Conservation (phyloP, 2,113 vertebrate species). For the Peucedramus taeniatus region DNA sequence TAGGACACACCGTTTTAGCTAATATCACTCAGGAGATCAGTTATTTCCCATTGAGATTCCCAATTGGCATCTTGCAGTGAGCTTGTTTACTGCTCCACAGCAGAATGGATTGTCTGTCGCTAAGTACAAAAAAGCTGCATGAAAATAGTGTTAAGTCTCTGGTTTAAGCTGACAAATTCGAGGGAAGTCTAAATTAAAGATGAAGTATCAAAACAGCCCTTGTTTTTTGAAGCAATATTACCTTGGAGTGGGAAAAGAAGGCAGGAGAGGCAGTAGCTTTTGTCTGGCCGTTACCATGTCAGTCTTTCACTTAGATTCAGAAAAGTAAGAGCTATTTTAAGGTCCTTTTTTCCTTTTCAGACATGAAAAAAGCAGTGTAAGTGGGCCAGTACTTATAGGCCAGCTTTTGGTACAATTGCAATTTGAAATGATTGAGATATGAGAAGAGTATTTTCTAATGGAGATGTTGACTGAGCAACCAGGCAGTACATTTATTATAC, state of each 20-base stretch:
- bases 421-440: constrained; percentile 15
- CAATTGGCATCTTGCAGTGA: constrained; percentile 30
- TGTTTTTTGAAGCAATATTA: not conserved
- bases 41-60: constrained; percentile 61
- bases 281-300: not conserved
- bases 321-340: not conserved
- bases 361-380: not conserved
- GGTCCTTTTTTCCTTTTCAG: not conserved
- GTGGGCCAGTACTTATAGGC: not conserved
- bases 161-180: constrained; percentile 30
- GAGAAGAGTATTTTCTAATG: constrained; percentile 38
- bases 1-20: constrained; percentile 55
- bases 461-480: constrained; percentile 14
- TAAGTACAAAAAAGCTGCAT: constrained; percentile 17
- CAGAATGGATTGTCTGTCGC: not conserved
- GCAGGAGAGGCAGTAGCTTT: not conserved
- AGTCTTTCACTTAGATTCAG: not conserved
- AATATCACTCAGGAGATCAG: constrained; percentile 57
- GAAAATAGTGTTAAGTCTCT: constrained; percentile 30
- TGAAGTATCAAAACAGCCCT: not conserved
- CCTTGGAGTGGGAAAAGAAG: not conserved
- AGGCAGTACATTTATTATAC: not conserved
- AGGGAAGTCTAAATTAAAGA: constrained; percentile 40
- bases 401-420: not conserved
- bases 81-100: constrained; percentile 39